These are phyloP conservation scores for Turritopsis dohrnii DNA, from an alignment of 30 jellyfish, hydroid and myxozoan genomes.

Conservation along the genomic window DNA sequence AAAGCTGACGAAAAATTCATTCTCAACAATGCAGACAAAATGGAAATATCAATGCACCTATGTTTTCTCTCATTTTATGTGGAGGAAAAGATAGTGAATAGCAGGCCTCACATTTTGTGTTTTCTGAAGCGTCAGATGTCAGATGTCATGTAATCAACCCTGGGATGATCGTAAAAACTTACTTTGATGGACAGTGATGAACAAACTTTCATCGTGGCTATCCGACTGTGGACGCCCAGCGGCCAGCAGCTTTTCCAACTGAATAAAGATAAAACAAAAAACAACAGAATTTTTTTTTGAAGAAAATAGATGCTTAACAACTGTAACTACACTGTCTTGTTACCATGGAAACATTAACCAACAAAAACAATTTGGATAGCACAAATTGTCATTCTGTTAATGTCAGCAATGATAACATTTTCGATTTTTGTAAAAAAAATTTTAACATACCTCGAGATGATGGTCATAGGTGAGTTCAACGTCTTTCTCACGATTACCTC, in stretches of 20 bases:
- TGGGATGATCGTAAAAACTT: too few species aligned
- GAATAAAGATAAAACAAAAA: neutral
- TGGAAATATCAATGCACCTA: too few species aligned
- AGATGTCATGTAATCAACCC: too few species aligned
- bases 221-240: conserved; percentile 40
- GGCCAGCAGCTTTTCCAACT: conserved; percentile 38
- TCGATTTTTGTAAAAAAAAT: neutral
- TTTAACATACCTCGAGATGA: neutral
- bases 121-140: too few species aligned
- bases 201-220: conserved; percentile 54
- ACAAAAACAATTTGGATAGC: too few species aligned
- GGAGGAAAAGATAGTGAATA: too few species aligned
- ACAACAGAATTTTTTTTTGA: neutral
- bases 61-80: too few species aligned
- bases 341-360: neutral
- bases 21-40: too few species aligned
- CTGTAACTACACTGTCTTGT: neutral
- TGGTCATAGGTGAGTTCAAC: neutral
- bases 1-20: conserved; percentile 37
- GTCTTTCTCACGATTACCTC: neutral
- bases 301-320: neutral
- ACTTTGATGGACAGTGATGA: conserved; percentile 59
- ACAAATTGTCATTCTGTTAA: too few species aligned
- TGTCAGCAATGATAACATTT: neutral
- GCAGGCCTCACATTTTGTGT: too few species aligned